Conservation (phyloP, 1,140 invertebrate genomes). For the Eupristina koningsbergeri region DNA sequence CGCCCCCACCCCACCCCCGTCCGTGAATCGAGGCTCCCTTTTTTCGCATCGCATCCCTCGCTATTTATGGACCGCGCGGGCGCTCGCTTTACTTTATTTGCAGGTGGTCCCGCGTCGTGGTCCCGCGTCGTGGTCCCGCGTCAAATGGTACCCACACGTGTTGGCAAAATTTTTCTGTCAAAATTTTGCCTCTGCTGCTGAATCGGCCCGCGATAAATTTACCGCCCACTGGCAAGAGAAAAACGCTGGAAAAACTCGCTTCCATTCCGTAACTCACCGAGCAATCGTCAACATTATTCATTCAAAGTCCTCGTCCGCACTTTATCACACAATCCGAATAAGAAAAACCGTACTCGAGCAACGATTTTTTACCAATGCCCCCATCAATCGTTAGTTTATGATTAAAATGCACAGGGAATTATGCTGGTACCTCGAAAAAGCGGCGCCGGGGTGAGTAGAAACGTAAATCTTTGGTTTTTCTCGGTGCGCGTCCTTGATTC, state of each 20-base stretch:
- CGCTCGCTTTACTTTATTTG: no score
- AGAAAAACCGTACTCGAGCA: background rate
- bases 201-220: background rate
- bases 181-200: no score
- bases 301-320: background rate
- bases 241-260: background rate
- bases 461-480: constrained; percentile 25
- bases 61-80: background rate
- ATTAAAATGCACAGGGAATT: background rate
- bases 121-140: no score
- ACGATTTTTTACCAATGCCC: no score
- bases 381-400: background rate
- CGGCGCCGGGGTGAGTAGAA: background rate
- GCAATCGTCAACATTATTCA: background rate
- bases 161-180: no score
- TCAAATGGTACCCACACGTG: no score
- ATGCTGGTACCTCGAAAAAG: background rate
- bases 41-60: background rate
- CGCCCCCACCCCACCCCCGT: constrained; percentile 9
- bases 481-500: background rate
- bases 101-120: no score
- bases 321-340: background rate
- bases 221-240: background rate
- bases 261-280: background rate
- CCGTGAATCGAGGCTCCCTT: background rate